phyloP scores from a whole-genome alignment of 1,140 invertebrate genomes.

The Drosophila novamexicana region DNA sequence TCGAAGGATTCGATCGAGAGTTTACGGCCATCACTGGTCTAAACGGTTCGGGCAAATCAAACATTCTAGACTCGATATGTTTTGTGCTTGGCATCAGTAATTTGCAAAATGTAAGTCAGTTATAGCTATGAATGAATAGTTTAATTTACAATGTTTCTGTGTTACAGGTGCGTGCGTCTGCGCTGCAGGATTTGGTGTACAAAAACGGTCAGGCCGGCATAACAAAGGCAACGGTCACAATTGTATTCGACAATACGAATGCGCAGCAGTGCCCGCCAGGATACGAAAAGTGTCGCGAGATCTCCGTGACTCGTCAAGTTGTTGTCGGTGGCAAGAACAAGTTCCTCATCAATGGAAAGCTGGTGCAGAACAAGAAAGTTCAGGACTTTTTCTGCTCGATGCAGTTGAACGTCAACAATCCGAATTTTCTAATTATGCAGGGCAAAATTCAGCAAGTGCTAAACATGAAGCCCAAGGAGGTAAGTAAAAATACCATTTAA shows the following conservation, averaged over 20 bases:
- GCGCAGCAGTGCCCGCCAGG: conserved; percentile 93
- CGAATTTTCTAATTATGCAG: conserved; percentile 99
- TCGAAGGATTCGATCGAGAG: conserved; percentile 96
- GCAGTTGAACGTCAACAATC: conserved; percentile 99
- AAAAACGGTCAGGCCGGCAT: conserved; percentile 98
- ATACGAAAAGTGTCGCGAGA: conserved; percentile 96
- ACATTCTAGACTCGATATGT: conserved; percentile 99
- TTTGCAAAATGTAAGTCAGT: conserved; percentile 91
- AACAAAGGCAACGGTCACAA: conserved; percentile 97
- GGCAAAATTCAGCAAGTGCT: conserved; percentile 99
- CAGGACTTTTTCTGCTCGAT: conserved; percentile 98
- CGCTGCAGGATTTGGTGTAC: conserved; percentile 97
- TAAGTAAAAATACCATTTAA: conserved; percentile 78
- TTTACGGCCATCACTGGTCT: conserved; percentile 99
- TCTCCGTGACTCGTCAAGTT: conserved; percentile 95
- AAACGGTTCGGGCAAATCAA: conserved; percentile 99
- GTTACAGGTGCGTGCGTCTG: conserved; percentile 93
- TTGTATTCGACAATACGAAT: conserved; percentile 97
- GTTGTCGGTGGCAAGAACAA: conserved; percentile 94
- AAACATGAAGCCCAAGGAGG: conserved; percentile 99
- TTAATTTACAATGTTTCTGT: neutral
- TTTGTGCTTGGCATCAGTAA: conserved; percentile 99
- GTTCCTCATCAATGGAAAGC: conserved; percentile 97
- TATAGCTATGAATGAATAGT: neutral
- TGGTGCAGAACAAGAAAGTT: conserved; percentile 94